Conservation (phyloP, 1,140 invertebrate genomes). For the Danaus plexippus region DNA sequence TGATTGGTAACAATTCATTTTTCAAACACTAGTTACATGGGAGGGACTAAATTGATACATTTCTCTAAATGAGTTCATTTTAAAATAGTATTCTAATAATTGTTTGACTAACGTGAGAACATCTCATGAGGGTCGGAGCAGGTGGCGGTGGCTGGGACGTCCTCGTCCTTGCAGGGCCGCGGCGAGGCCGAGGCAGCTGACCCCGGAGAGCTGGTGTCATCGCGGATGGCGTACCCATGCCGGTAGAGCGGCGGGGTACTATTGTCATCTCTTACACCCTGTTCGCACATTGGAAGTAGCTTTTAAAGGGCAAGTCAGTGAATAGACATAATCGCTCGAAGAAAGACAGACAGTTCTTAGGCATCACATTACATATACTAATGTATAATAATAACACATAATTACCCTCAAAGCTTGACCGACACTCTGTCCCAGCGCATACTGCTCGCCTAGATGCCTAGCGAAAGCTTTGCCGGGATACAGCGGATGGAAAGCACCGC, state of each 20-base stretch:
- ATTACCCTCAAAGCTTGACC: conserved; percentile 60
- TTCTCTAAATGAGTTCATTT: too few species aligned
- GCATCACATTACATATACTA: conserved; percentile 1
- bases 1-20: not conserved
- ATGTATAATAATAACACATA: conserved; percentile 3
- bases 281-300: not conserved
- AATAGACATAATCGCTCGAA: not conserved
- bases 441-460: conserved; percentile 68
- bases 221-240: conserved; percentile 46
- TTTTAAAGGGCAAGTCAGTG: too few species aligned
- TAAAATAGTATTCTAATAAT: not conserved
- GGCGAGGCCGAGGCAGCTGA: conserved; percentile 66
- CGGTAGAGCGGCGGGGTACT: conserved; percentile 59
- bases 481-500: conserved; percentile 66
- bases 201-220: conserved; percentile 66
- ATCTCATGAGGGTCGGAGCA: conserved; percentile 62
- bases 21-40: not conserved
- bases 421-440: conserved; percentile 65
- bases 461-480: conserved; percentile 69
- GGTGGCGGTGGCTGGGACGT: conserved; percentile 31
- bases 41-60: not conserved
- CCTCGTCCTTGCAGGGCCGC: conserved; percentile 62
- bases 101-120: conserved; percentile 45
- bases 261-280: conserved; percentile 57
- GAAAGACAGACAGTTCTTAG: not conserved